Conservation (phyloP, 2,888 invertebrate species). For the Acronicta alni region DNA sequence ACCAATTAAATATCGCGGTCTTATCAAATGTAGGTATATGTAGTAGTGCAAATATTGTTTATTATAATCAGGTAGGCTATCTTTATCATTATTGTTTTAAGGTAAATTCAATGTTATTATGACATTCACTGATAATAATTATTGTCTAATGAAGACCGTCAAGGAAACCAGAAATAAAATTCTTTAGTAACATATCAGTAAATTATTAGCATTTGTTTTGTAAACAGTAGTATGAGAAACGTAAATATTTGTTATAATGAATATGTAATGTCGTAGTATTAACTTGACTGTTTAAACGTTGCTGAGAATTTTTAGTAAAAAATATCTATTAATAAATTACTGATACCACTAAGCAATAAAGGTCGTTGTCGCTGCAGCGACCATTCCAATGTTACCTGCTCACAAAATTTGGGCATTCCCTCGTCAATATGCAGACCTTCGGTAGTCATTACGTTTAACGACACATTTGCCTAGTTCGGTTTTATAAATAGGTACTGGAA, state of each 20-base stretch:
- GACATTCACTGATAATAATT: conserved; percentile 49
- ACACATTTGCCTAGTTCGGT: no score
- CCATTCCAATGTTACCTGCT: no score
- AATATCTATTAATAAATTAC: no score
- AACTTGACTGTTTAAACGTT: conserved; percentile 58
- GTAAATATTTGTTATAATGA: conserved; percentile 81
- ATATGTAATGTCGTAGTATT: conserved; percentile 68
- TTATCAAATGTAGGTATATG: conserved; percentile 34
- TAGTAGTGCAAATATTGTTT: conserved; percentile 27
- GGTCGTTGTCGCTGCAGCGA: no score
- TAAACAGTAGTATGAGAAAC: conserved; percentile 76
- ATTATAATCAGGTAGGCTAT: conserved; percentile 20
- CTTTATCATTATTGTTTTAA: conserved; percentile 46
- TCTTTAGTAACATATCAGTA: conserved; percentile 65
- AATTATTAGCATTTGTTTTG: conserved; percentile 79
- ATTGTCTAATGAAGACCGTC: conserved; percentile 51
- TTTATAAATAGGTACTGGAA: background rate
- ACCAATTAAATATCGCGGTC: conserved; percentile 38
- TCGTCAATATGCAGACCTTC: conserved; percentile 28
- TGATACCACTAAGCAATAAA: no score
- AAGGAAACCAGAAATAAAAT: conserved; percentile 72
- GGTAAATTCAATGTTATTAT: conserved; percentile 54
- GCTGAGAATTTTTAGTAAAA: conserved; percentile 25
- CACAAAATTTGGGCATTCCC: no score
- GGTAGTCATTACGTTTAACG: no score